Evolutionary conservation across 2,113 vertebrate genomes (phyloP), one percentile per base, ranked within the genome.

Genomic region (Epinephelus lanceolatus): DNA sequence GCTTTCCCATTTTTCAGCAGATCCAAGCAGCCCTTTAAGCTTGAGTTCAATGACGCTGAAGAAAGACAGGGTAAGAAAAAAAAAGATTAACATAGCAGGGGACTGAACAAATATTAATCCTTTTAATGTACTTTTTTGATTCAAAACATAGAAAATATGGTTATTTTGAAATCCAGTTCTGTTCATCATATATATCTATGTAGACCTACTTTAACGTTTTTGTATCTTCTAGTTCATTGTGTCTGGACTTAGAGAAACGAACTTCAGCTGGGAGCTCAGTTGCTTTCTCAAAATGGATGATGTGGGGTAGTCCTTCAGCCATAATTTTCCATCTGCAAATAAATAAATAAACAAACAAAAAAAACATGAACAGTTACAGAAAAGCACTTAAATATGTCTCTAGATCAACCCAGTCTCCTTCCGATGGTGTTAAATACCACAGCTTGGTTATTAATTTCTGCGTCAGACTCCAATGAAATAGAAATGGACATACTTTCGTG

Each of bases 21-120:
- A 90, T 25, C 63, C 81, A 15, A 45, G 1, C 23, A 92, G n/a
- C 1, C 91, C 78, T 66, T 92, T 95, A 3, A 91, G 6, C n/a
- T 33, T 71, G 2, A 93, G 56, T 67, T 94, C 91, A 69, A 5
- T 3, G 5, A 13, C 40, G 4, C 92, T 94, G 53, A 55, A 76
- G n/a, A 6, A 66, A 56, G 30, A 56, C 12, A 25, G 1, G 6
- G 18, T 6, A 21, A 23, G 13, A 37, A 37, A 21, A 2, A 2
- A 8, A 2, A 4, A 56, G 33, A 37, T 37, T 37, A 6, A 60
- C 17, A 71, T 2, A 59, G 59, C 6, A 9, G 14, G 19, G 6
- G n/a, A 55, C 49, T 57, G 49, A 52, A 65, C 23, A 18, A 9
- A 33, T 6, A 57, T 21, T n/a, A 62, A 78, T 49, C 6, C 19